A percentile compares a stretch with the other conserved stretches of the same genome.
Evolutionary conservation across 2,113 vertebrate genomes (phyloP).

Genomic region (Leptobrachium ailaonicum): DNA sequence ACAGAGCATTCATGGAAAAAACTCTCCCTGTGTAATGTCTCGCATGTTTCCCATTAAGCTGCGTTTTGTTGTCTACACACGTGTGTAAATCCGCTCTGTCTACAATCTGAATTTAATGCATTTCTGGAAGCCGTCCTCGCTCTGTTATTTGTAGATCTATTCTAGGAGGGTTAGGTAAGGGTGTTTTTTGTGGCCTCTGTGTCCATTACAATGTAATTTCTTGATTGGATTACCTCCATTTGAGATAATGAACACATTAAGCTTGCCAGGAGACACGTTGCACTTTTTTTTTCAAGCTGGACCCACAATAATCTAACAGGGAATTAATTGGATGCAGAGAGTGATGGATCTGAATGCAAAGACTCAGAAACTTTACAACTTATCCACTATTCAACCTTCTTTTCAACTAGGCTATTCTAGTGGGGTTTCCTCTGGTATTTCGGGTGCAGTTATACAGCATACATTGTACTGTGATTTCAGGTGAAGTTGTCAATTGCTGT

Average conservation of each 20-base stretch:
- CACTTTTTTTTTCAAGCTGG: neutral
- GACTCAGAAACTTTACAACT: no score
- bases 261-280: conserved; percentile 10
- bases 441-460: no score
- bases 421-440: no score
- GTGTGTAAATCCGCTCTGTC: neutral
- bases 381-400: no score
- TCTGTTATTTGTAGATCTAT: neutral
- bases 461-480: no score
- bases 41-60: neutral
- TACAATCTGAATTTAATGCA: neutral
- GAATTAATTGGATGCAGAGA: no score
- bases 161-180: conserved; percentile 1
- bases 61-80: neutral
- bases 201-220: conserved; percentile 31
- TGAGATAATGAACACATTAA: conserved; percentile 35
- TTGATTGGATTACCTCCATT: conserved; percentile 33
- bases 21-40: neutral
- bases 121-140: neutral
- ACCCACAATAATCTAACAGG: no score
- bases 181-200: conserved; percentile 4
- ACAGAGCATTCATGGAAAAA: neutral
- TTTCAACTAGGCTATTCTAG: no score
- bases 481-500: no score
- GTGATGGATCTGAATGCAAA: no score